These are phyloP conservation scores for Cottus gobio DNA, from an alignment of 2,113 vertebrate genomes.

Conservation along the genomic window DNA sequence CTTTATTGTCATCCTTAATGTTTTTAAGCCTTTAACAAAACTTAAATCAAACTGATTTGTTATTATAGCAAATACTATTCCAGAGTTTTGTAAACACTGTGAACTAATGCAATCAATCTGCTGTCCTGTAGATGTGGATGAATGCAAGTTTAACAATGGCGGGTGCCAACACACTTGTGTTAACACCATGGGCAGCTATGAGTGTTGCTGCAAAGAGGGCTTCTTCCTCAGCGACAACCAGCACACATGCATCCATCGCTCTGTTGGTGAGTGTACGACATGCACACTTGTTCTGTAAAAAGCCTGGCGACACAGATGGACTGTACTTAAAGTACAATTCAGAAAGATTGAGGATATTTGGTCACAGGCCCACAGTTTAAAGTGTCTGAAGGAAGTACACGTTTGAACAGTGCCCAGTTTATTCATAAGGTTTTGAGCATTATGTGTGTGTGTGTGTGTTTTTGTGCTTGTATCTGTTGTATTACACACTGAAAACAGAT, in stretches of 20 bases:
- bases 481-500: constrained; percentile 49
- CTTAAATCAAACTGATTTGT: constrained; percentile 14
- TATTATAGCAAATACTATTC: constrained; percentile 3
- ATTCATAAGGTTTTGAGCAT: neutral
- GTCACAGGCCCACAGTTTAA: neutral
- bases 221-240: constrained; percentile 99
- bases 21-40: constrained; percentile 24
- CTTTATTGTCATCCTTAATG: constrained; percentile 6
- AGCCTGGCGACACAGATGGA: neutral
- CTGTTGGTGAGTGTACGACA: constrained; percentile 87
- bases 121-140: constrained; percentile 89
- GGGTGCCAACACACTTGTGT: constrained; percentile 96
- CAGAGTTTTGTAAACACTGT: constrained; percentile 21
- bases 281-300: neutral
- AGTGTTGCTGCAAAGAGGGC: constrained; percentile 93
- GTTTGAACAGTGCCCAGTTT: neutral
- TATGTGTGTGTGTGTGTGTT: neutral
- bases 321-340: neutral
- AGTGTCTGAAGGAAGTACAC: neutral
- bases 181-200: constrained; percentile 96
- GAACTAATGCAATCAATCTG: constrained; percentile 14
- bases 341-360: neutral
- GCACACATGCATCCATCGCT: constrained; percentile 98
- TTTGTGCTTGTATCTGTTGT: constrained; percentile 13
- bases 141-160: constrained; percentile 94